Base-by-base conservation (phyloP, 92 coral and sea anemone genomes). In the Heteractis magnifica region DNA sequence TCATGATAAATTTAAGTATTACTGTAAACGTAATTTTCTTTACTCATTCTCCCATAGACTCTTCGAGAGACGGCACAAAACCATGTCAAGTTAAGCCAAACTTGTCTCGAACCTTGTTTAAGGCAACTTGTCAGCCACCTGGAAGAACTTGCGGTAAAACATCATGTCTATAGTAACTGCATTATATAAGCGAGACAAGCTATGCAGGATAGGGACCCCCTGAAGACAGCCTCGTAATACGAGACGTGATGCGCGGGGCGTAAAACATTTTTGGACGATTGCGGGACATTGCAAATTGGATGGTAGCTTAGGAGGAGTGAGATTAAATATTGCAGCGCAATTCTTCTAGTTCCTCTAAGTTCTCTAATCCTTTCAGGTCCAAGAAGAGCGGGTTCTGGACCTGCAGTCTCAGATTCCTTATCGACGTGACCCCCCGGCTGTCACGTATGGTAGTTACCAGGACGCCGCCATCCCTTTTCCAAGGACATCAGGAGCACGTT, bases 391-490 rank as follows among this genome's bases (percentile, higher is more conserved):
- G 6, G 78, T 84, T 52, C 72, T 87, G 86, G 94, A 89, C 4
- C 55, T 91, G 16, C 73, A 90, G 7, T 91, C 86, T 7, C 73
- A 81, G 26, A 92, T 89, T 53, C 89, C 93, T 41, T 81, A 68
- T 81, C 90, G 92, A 34, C 89, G 86, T 74, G 91, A 88, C 75
- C 87, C 93, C 26, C 26, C 26, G 26, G 26, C 26, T 11, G 88
- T 87, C 48, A 79, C 94, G 76, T 93, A 93, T 76, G 98, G 98
- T 71, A 89, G 98, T 60, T 90, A 87, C 84, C 92, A 89, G 15
- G 99, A 96, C 76, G 98, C 99, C 4, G 95, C 94, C 56, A 86
- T 94, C 26, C 99, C 99, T 7, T 96, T 96, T 80, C 99, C 99
- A 21, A 92, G 96, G 71, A 95, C 95, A 16, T 96, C 99, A 83